phyloP scores from a whole-genome alignment of 1,140 invertebrate species.

The Leptinotarsa defecta region DNA sequence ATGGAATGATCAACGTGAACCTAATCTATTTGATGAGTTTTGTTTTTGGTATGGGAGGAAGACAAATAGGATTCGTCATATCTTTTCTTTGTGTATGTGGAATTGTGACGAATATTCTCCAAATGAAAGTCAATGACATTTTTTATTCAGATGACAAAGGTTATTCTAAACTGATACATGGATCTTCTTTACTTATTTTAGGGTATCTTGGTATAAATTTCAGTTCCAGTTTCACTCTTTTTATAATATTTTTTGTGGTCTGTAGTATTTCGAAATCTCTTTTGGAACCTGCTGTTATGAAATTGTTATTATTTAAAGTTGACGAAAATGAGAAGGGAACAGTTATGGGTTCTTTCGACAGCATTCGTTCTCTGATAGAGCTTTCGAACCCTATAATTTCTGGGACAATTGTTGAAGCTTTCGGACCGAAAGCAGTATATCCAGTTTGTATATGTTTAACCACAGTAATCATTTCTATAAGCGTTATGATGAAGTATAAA shows the following conservation, averaged over 20 bases:
- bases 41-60: neutral
- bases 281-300: neutral
- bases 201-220: neutral
- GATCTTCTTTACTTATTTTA: neutral
- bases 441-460: neutral
- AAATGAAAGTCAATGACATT: slow-evolving; percentile 6
- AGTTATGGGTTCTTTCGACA: neutral
- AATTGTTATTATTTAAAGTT: neutral
- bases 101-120: neutral
- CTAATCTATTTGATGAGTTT: neutral
- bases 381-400: neutral
- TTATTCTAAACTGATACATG: neutral
- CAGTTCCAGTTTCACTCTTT: neutral
- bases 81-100: neutral
- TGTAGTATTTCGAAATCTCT: neutral
- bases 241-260: neutral
- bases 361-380: neutral
- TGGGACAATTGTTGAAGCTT: neutral
- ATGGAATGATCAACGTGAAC: neutral
- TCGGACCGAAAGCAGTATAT: neutral
- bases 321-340: neutral
- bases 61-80: neutral
- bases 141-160: neutral
- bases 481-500: neutral
- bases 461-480: neutral